These are phyloP conservation scores for Bos indicus DNA, from an alignment of 2,113 vertebrate genomes.

Conservation along the genomic window DNA sequence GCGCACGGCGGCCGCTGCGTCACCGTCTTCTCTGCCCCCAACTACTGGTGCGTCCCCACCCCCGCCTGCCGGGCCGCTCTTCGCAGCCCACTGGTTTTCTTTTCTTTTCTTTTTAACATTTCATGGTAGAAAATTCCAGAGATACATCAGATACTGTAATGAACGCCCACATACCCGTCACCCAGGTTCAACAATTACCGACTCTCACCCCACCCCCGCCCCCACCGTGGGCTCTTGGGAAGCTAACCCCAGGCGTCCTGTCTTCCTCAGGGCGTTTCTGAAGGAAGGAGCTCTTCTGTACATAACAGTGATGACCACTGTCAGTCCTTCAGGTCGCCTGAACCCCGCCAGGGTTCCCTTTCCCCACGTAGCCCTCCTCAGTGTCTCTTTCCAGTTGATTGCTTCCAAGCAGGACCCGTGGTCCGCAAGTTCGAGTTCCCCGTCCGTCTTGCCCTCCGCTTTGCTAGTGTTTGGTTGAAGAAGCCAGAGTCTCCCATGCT, in stretches of 20 bases:
- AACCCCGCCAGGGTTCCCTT: not conserved
- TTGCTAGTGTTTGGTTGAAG: not conserved
- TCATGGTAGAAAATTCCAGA: not conserved
- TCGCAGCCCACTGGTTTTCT: not conserved
- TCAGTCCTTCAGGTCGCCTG: not conserved
- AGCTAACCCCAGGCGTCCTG: fast-evolving
- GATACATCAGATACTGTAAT: fast-evolving
- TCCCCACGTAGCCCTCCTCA: fast-evolving
- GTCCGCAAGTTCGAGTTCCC: slow-evolving; percentile 72
- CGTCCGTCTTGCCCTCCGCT: slow-evolving; percentile 60
- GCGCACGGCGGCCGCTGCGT: slow-evolving; percentile 94
- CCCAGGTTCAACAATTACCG: not conserved
- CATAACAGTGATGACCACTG: fast-evolving
- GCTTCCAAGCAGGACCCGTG: not conserved
- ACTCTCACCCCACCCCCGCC: slow-evolving; percentile 75
- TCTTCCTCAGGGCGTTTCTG: not conserved
- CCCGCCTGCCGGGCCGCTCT: fast-evolving
- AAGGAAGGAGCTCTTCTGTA: not conserved
- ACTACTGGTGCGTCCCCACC: slow-evolving; percentile 89
- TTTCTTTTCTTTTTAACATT: not conserved
- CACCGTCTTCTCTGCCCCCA: slow-evolving; percentile 97
- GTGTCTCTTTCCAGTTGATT: not conserved
- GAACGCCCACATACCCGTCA: fast-evolving
- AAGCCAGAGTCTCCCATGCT: not conserved
- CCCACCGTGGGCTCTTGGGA: fast-evolving